Evolutionary conservation across 2,888 invertebrate genomes (phyloP), one percentile per base, ranked within the genome.

Genomic region (Allygus modestus): DNA sequence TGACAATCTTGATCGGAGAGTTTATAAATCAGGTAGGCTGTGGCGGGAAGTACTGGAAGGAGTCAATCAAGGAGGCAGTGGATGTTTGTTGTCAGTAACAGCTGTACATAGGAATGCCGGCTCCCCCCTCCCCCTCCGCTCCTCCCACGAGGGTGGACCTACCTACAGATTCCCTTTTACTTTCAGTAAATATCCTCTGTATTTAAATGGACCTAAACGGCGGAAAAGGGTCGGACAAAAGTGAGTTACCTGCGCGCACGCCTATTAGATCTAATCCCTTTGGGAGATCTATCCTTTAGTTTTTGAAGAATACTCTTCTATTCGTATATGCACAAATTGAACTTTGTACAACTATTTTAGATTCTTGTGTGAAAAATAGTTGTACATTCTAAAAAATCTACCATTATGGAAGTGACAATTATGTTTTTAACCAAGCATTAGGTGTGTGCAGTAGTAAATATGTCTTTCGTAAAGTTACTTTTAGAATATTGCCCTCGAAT

Each of bases 61-160:
- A 41, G 71, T 71, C 71, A 71, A 71, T 71, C 41, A 37, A 71
- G 20, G 71, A 71, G 37, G 71, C 71, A 41, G 71, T 41, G 71
- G 12, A 23, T 71, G 71, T 71, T 33, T 71, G 33, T 71, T 37
- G 37, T 71, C 41, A 37, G 41, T n/a, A 71, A 71, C 71, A 71
- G 37, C 71, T 71, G 51, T 46, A 31, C 46, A 11, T 0, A n/a
- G 46, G 46, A 46, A 79, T 79, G 71, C 71, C 71, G 37, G 37
- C 51, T 71, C 71, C 0, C 61, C 46, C 17, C 51, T 17, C 73
- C 23, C 43, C 43, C 73, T 43, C 41, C 43, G 9, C 26, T 31
- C 46, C 51, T 26, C 15, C n/a, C 79, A 15, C 77, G 20, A 43
- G 51, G 28, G 31, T n/a, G 46, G n/a, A 46, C 54, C 79, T 15